Base-by-base conservation (phyloP, 2,113 vertebrate species). In the Lota lota region DNA sequence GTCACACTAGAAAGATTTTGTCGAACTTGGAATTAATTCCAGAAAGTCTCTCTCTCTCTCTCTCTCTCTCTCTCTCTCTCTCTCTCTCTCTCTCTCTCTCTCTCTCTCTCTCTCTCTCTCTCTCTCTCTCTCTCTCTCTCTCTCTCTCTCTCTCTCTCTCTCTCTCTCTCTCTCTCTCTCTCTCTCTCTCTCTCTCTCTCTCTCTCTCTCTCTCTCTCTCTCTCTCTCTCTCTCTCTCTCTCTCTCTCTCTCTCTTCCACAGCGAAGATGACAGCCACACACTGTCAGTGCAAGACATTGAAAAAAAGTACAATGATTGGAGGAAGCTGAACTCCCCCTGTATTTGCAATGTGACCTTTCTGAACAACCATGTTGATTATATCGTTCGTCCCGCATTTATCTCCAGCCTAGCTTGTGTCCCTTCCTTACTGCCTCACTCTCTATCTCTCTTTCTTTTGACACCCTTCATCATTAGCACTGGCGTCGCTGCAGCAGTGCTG, bases 401-500 rank as follows among this genome's bases (percentile, higher is more conserved):
- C 28, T 33, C 28, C 28, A 33, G 28, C 28, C 28, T 33, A 33
- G 28, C 28, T 33, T 6, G 28, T 4, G 28, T 33, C 4, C 28
- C 28, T 33, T 33, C 7, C 28, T 33, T 33, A 33, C 28, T 33
- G 28, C 28, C 28, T 33, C 28, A 5, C 28, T 33, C 28, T 33
- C 28, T 33, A 4, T 33, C 28, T 33, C 28, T 33, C 28, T 33
- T 6, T 33, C 28, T 33, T 33, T 33, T 33, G 4, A 33, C 28
- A 33, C 28, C 28, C 28, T 4, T 33, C 28, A 91, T 92, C 91
- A 90, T 93, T 93, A 92, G 91, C 90, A 69, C 85, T 85, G 88
- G 92, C 92, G 93, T 92, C 89, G 90, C 92, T 75, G 90, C 85
- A 87, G 91, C 89, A 71, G 88, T 88, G 86, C 81, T 67, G 66